Evolutionary conservation across 2,888 invertebrate species (phyloP).

Genomic region (Anthophora plumipes): DNA sequence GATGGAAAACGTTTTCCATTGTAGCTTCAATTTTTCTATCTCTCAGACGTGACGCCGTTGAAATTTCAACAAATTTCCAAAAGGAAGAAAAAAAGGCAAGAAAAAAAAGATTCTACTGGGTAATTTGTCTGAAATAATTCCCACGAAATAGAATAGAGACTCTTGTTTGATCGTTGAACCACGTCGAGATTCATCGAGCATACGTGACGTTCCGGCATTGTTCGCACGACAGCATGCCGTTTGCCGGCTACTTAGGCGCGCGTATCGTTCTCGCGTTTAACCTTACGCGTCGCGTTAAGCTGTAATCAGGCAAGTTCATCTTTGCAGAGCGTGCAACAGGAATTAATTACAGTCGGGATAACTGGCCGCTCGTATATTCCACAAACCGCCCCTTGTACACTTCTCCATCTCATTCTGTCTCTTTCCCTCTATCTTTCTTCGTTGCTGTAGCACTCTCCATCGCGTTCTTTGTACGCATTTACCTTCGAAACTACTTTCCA

Average conservation of each 20-base stretch:
- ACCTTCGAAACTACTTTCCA: slow-evolving; percentile 47
- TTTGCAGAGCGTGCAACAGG: slow-evolving; percentile 31
- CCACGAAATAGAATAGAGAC: background rate
- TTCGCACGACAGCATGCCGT: background rate
- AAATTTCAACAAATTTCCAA: background rate
- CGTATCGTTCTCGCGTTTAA: slow-evolving; percentile 36
- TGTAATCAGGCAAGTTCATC: slow-evolving; percentile 52
- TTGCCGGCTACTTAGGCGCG: slow-evolving; percentile 4
- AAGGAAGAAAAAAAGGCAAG: no score
- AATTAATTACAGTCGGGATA: slow-evolving; percentile 64
- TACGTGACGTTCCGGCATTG: slow-evolving; percentile 14
- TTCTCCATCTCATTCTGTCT: background rate
- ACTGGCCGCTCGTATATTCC: slow-evolving; percentile 36
- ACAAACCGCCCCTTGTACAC: background rate
- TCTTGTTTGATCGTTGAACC: slow-evolving; percentile 9
- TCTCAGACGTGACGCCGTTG: background rate
- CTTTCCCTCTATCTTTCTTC: background rate
- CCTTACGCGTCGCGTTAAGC: slow-evolving; percentile 38
- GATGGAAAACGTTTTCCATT: background rate
- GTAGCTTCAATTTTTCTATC: background rate
- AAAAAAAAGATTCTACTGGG: background rate
- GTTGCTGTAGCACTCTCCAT: background rate
- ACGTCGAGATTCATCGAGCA: background rate
- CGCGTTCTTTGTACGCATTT: slow-evolving; percentile 57
- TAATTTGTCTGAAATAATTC: background rate